Percentiles rank a stretch among this genome's conserved stretches.
Conservation (phyloP, 2,888 invertebrate species). For the Hirtodrosophila cameraria region DNA sequence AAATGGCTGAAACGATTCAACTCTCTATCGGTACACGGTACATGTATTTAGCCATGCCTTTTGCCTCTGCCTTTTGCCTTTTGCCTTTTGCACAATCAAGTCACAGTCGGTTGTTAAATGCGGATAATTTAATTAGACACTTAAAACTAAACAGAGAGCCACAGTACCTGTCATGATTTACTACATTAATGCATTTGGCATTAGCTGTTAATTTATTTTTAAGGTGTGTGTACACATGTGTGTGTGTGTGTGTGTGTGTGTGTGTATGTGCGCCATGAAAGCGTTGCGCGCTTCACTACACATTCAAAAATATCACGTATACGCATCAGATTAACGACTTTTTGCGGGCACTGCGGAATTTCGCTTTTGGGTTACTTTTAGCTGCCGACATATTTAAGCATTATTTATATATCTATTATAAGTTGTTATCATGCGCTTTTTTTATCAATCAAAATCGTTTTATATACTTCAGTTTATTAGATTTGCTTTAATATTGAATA, state of each 20-base stretch:
- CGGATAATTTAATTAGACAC: constrained; percentile 76
- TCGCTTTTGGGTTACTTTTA: no score
- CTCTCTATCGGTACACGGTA: not conserved
- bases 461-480: no score
- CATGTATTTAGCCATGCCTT: constrained; percentile 67
- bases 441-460: no score
- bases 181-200: constrained; percentile 21
- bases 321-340: constrained; percentile 19
- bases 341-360: not conserved
- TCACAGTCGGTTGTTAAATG: constrained; percentile 73
- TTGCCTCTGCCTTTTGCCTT: no score
- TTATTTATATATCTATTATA: no score
- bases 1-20: constrained; percentile 36
- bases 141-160: constrained; percentile 64
- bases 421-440: no score
- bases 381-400: no score
- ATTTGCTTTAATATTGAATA: no score
- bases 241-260: constrained; percentile 9
- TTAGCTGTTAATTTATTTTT: constrained; percentile 30
- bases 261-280: not conserved
- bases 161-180: constrained; percentile 45
- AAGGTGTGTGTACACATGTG: constrained; percentile 24
- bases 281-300: constrained; percentile 11
- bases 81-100: constrained; percentile 76
- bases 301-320: constrained; percentile 26